Evolutionary conservation across 2,888 invertebrate species (phyloP), one percentile per base, ranked within the genome.

Genomic region (Eudemis profundana): DNA sequence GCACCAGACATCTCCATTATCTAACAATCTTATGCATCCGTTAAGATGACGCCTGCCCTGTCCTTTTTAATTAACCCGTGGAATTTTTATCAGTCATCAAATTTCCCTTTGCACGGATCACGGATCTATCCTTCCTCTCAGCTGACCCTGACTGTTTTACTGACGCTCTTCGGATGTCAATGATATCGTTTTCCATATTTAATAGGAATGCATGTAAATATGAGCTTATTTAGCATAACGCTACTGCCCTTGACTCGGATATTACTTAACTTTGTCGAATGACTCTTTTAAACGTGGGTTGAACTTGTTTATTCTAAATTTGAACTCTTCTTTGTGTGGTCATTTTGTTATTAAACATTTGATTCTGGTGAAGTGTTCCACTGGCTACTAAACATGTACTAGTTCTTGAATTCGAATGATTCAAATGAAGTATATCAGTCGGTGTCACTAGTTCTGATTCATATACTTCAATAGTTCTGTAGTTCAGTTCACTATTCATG

Each of bases 211-310:
- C 40, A 27, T 42, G 12, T 42, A 17, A 29, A 56, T 29, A 42
- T 8, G 5, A 44, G 42, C 27, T 56, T 42, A 42, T 56, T 56
- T 56, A 42, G 54, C 54, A 42, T 56, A 42, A 42, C 42, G 23
- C 23, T 23, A 38, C 14, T 40, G 54, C 29, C 54, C 42, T 56
- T 56, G 54, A 56, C 54, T 56, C 54, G 23, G 17, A 56, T 29
- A 56, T 56, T 27, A 56, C 54, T 56, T 56, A 56, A 56, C 42
- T 56, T 56, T 27, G 27, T 56, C 17, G 42, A 17, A 42, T 27
- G 54, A 29, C 12, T 4, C 27, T 56, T 15, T 29, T 3, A 33
- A 29, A 42, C 29, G 54, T 56, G 54, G 42, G 54, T 7, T 12
- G 54, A 17, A 17, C 42, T 40, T 21, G 21, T 53, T 21, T 53